Percentiles rank a stretch among this genome's conserved stretches.
These are phyloP conservation scores for Paracentrotus lividus DNA, from an alignment of 53 echinoderm and acorn worm genomes.

Conservation along the genomic window DNA sequence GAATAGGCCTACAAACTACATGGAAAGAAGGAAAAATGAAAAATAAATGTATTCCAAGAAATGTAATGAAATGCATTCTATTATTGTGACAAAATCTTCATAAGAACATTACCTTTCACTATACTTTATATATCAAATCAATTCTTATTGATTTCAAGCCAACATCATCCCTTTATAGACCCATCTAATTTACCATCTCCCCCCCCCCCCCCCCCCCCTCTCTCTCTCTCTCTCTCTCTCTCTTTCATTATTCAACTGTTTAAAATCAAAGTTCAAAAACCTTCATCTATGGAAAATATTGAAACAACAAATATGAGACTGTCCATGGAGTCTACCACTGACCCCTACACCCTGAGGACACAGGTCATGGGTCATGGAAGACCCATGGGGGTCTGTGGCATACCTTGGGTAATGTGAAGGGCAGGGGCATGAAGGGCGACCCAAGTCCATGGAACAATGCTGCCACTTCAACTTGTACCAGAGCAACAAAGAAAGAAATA, in stretches of 20 bases:
- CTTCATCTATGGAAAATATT: neutral
- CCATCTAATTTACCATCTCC: too few relatives aligned
- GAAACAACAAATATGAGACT: neutral
- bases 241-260: neutral
- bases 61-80: too few relatives aligned
- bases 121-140: too few relatives aligned
- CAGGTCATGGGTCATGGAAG: constrained; percentile 48
- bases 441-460: constrained; percentile 62
- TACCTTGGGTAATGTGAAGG: constrained; percentile 59
- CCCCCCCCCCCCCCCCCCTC: too few relatives aligned
- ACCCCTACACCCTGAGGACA: constrained; percentile 58
- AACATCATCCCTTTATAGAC: too few relatives aligned
- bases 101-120: too few relatives aligned
- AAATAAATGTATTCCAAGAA: too few relatives aligned
- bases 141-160: too few relatives aligned
- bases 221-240: neutral
- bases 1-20: too few relatives aligned
- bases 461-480: constrained; percentile 49
- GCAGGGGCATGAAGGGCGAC: constrained; percentile 38
- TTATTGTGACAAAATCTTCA: too few relatives aligned
- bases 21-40: too few relatives aligned
- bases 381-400: constrained; percentile 42
- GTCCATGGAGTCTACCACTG: constrained; percentile 50
- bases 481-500: neutral
- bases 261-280: constrained; percentile 45